Evolutionary conservation across 2,797 vertebrate species (phyloP).

Genomic region (Hypotaenidia okinawae): DNA sequence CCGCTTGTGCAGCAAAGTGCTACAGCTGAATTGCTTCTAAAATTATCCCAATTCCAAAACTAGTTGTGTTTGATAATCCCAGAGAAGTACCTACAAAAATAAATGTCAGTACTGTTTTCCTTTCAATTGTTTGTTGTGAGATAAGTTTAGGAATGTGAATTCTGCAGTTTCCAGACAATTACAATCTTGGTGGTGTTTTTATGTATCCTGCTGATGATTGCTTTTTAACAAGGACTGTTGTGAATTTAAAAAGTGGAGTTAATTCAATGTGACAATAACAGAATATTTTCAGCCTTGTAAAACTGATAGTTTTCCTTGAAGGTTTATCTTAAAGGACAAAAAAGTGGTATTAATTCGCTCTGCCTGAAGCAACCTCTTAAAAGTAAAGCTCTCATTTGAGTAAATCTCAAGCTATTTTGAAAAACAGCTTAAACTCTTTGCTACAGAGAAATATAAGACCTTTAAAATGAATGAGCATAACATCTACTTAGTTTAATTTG

Average conservation of each 20-base stretch:
- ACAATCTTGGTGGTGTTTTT: neutral
- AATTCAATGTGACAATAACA: slow-evolving; percentile 4
- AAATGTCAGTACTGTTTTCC: neutral
- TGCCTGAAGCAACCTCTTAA: neutral
- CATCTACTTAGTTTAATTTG: neutral
- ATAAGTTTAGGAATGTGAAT: neutral
- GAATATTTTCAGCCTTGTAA: neutral
- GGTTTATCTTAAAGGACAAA: neutral
- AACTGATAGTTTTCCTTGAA: slow-evolving; percentile 5
- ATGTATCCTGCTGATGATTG: neutral
- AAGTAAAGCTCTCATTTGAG: neutral
- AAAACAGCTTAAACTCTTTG: neutral
- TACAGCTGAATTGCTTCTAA: slow-evolving; percentile 2
- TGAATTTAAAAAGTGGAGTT: neutral
- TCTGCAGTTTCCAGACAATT: slow-evolving; percentile 1
- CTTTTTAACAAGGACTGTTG: neutral
- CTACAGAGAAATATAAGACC: neutral
- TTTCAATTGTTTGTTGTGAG: slow-evolving; percentile 14
- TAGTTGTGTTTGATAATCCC: neutral
- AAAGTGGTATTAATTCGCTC: neutral
- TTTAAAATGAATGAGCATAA: neutral
- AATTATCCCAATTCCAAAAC: slow-evolving; percentile 14
- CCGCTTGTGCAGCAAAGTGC: neutral
- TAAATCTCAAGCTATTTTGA: neutral
- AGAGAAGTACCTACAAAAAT: neutral